These are phyloP conservation scores for Drosophila obscura DNA, from an alignment of 1,140 invertebrate species.

Conservation along the genomic window DNA sequence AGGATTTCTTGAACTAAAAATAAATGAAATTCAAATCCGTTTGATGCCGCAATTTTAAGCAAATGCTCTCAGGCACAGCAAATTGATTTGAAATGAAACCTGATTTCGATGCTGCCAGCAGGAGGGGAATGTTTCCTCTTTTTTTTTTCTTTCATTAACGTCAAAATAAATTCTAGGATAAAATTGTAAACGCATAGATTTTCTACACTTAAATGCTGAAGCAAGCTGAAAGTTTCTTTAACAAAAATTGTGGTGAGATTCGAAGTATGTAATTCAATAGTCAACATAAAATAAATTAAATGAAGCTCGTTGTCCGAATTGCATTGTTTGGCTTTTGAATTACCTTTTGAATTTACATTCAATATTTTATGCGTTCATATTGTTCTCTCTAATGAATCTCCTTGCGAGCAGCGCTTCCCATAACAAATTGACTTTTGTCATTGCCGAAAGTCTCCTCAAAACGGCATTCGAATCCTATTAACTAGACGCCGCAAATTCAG, in stretches of 20 bases:
- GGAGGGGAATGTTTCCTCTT: neutral
- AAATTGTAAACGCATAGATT: neutral
- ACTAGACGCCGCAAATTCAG: slow-evolving; percentile 69
- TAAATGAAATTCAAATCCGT: too few relatives aligned
- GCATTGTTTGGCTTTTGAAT: neutral
- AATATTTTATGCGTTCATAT: slow-evolving; percentile 19
- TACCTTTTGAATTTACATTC: neutral
- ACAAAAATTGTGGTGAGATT: too few relatives aligned
- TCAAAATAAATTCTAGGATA: slow-evolving; percentile 7
- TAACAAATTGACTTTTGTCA: slow-evolving; percentile 28
- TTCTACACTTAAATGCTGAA: too few relatives aligned
- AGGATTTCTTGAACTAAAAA: too few relatives aligned
- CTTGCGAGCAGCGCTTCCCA: slow-evolving; percentile 19
- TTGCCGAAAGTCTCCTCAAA: slow-evolving; percentile 28
- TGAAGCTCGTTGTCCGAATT: neutral
- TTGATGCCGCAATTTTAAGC: too few relatives aligned
- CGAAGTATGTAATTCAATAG: neutral
- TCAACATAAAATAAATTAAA: neutral
- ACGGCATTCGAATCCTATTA: slow-evolving; percentile 60
- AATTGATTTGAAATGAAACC: too few relatives aligned
- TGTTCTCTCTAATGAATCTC: neutral
- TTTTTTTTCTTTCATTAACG: slow-evolving; percentile 3
- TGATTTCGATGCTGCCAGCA: neutral
- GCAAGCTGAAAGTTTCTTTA: too few relatives aligned
- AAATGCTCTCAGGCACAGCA: too few relatives aligned